A percentile compares a stretch with the other conserved stretches of the same genome.
These are phyloP conservation scores for Alca torda DNA, from an alignment of 2,797 vertebrate genomes.

Conservation along the genomic window DNA sequence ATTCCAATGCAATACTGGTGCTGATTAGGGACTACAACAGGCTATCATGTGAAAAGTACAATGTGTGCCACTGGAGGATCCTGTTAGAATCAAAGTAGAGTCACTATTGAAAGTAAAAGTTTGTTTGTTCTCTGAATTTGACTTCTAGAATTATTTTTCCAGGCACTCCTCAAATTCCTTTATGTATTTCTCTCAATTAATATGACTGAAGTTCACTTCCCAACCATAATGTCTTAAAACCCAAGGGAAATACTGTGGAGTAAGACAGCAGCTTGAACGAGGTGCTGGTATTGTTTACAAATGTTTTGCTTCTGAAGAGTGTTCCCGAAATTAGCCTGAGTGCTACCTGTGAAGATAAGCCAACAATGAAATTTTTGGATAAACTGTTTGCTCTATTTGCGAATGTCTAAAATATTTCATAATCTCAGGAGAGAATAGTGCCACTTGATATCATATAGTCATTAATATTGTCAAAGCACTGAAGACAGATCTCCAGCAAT, in stretches of 20 bases:
- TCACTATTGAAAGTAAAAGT: neutral
- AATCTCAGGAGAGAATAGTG: neutral
- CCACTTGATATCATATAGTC: neutral
- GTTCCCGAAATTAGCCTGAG: constrained; percentile 19
- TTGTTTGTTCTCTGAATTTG: neutral
- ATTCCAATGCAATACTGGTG: neutral
- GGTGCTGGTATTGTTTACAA: constrained; percentile 13
- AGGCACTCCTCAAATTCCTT: neutral
- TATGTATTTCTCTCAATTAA: neutral
- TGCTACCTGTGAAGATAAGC: constrained; percentile 1
- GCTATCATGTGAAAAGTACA: neutral
- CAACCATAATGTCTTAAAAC: neutral
- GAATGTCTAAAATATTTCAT: neutral
- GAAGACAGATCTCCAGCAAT: neutral
- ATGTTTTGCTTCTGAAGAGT: neutral
- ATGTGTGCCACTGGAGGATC: neutral
- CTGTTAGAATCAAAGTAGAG: neutral
- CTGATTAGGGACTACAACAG: neutral
- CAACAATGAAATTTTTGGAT: constrained; percentile 4
- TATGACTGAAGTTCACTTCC: neutral
- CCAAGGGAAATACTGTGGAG: neutral
- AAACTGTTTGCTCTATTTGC: neutral
- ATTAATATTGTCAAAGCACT: constrained; percentile 15
- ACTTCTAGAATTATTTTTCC: neutral
- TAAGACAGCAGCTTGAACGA: neutral